These are phyloP conservation scores for Lagopus leucura DNA, from an alignment of 2,113 vertebrate genomes.

Conservation along the genomic window DNA sequence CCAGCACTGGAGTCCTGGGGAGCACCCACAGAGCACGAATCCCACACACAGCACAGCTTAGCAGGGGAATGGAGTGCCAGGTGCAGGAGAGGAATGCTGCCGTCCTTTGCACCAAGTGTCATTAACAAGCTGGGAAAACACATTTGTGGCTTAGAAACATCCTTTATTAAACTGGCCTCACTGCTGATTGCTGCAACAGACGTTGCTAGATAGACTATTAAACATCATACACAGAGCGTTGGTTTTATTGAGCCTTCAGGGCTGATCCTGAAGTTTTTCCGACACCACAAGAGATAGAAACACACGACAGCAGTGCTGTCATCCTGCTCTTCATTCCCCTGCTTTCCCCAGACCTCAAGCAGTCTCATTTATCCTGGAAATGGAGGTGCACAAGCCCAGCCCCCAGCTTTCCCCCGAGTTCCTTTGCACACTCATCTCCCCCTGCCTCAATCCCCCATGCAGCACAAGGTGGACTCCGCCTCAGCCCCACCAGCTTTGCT, in stretches of 20 bases:
- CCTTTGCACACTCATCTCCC: neutral
- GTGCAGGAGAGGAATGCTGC: neutral
- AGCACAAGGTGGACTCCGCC: neutral
- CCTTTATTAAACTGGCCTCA: fast-evolving
- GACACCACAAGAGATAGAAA: neutral
- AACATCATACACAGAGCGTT: neutral
- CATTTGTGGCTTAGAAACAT: neutral
- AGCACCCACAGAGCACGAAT: fast-evolving
- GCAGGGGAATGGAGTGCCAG: too few relatives aligned
- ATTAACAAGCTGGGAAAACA: neutral
- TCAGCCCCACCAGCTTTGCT: neutral
- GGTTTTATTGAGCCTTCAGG: neutral
- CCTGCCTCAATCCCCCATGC: neutral
- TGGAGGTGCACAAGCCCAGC: neutral
- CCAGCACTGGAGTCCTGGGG: fast-evolving
- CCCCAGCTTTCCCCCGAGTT: neutral
- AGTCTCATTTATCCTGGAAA: neutral
- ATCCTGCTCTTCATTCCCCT: neutral
- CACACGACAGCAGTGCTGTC: neutral
- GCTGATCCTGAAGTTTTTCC: neutral
- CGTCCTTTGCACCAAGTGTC: neutral
- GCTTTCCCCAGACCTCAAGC: neutral
- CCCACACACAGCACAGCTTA: fast-evolving
- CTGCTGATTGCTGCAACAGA: neutral
- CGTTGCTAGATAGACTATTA: neutral